Base-by-base conservation (phyloP, 2,113 vertebrate genomes). In the Sylvia atricapilla region DNA sequence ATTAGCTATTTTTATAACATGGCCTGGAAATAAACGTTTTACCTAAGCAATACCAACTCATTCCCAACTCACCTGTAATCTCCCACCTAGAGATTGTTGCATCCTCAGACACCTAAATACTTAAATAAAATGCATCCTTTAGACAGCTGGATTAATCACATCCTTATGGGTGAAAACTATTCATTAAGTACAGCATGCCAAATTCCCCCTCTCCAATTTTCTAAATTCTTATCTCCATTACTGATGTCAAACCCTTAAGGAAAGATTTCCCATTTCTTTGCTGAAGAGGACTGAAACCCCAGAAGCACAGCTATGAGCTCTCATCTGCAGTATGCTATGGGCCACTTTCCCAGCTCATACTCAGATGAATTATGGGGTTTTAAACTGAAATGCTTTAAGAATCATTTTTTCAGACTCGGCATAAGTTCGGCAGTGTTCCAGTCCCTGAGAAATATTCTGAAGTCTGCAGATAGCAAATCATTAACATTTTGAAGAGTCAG, bases 401-500 rank as follows among this genome's bases (percentile, higher is more conserved):
- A 84, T 52, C 46, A 30, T 44, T 94, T 82, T 75, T 90, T 87
- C 90, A 83, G 75, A 19, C 64, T 84, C 3, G 31, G 86, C 79
- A 35, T 62, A 95, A 84, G 69, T 82, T 92, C 81, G 80, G 93
- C 92, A 89, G 27, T 7, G 27, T 93, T 96, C 92, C 92, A 93
- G 81, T 30, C 81, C 49, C 84, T 22, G 39, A 91, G 75, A 87
- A 90, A 89, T 24, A 46, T 43, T 81, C 89, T 52, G 62, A 89
- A 88, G 86, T 69, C 79, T 78, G 84, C 88, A 95, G 88, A 97
- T 39, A 93, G 84, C 76, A 92, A 90, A 92, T 81, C 79, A 96
- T 88, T 94, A 87, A 86, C 82, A 84, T 95, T 95, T 68, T 92
- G 84, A 96, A 92, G 89, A 95, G 90, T 93, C 88, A 81, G 90